Conservation (phyloP, 2,797 vertebrate genomes). For the Stomatorhinus walkeri region DNA sequence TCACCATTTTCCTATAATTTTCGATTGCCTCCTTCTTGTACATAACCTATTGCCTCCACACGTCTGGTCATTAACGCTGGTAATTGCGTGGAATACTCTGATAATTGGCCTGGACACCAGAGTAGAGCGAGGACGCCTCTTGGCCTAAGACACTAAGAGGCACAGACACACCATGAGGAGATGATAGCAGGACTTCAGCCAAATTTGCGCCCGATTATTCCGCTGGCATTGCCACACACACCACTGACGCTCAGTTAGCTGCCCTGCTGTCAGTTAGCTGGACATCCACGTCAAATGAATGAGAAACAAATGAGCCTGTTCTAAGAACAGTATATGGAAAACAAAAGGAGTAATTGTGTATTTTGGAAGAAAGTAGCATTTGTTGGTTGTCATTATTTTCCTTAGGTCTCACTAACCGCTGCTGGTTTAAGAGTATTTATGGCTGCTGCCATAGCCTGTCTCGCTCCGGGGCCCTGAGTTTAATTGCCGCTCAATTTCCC, state of each 20-base stretch:
- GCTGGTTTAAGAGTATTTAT: not conserved
- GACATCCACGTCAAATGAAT: not conserved
- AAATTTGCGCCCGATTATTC: not conserved
- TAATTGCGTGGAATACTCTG: not conserved
- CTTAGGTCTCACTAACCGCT: not conserved
- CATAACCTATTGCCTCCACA: not conserved
- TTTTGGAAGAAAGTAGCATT: not conserved
- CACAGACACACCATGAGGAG: not conserved
- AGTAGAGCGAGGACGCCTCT: not conserved
- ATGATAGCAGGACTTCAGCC: not conserved
- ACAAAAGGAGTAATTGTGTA: not conserved
- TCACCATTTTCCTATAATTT: not conserved
- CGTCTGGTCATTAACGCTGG: not conserved
- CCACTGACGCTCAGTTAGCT: not conserved
- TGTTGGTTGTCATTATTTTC: not conserved
- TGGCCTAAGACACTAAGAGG: not conserved
- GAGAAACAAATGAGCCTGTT: not conserved
- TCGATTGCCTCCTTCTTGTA: not conserved
- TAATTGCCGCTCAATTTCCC: constrained; percentile 18
- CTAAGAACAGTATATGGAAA: not conserved
- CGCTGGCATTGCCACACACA: not conserved
- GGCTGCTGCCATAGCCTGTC: not conserved
- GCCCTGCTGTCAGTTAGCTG: not conserved
- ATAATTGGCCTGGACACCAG: not conserved
- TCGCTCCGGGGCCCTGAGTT: not conserved